Evolutionary conservation across 2,113 vertebrate genomes (phyloP), one percentile per base, ranked within the genome.

Genomic region (Merops nubicus): DNA sequence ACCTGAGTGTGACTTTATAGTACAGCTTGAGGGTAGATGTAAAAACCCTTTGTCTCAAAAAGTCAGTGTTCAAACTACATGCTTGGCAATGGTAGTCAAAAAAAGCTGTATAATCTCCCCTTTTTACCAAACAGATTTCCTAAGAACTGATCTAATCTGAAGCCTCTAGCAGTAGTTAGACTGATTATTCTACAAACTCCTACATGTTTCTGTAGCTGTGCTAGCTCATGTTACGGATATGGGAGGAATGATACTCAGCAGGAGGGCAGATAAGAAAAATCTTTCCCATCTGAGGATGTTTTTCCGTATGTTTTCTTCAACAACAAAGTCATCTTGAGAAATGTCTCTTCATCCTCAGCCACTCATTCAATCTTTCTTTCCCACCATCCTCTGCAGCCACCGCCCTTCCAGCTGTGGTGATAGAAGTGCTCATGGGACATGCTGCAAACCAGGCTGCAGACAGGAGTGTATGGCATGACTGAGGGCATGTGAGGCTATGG

Each of bases 151-250:
- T 95, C 26, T 89, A 78, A 91, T 90, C 59, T 78, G 47, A 78
- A 38, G 56, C 56, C 50, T 95, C 68, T 80, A 68, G 67, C 60
- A 84, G 60, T 43, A 79, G n/a, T 47, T 87, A 72, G 77, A 77
- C 47, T 77, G 70, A 86, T 75, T 70, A 63, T 80, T 95, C 69
- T 82, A 40, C 2, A 6, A 76, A 79, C 77, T 57, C 31, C 59
- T 92, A 48, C 64, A 43, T 81, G 47, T 91, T 92, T 94, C 57
- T 76, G 43, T 97, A 93, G 40, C 74, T 94, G 17, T 83, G 77
- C 57, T 94, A 78, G 40, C 62, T 96, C 70, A 59, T 34, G 14
- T 76, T 79, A 60, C 79, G 74, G 45, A 42, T 91, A 79, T 73
- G 45, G 78, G 70, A 85, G 62, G n/a, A 45, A 57, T 34, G 45